phyloP scores from a whole-genome alignment of 2,113 vertebrate genomes.

The Rhinichthys klamathensis region DNA sequence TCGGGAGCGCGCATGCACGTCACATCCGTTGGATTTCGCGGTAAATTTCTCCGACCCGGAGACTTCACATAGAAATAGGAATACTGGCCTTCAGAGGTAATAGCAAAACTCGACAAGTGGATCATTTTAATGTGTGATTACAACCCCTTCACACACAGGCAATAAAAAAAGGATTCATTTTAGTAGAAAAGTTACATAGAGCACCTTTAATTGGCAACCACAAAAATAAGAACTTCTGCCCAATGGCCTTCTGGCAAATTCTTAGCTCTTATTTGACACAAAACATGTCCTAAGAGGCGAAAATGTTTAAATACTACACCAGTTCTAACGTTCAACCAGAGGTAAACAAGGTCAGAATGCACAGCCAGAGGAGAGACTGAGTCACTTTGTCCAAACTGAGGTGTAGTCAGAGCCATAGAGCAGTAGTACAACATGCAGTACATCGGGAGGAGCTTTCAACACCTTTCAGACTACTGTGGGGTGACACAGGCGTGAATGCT shows the following conservation, averaged over 20 bases:
- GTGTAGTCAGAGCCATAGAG: slow-evolving; percentile 39
- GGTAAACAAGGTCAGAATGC: slow-evolving; percentile 6
- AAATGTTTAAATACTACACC: background rate
- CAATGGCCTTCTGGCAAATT: background rate
- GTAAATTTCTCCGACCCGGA: too few relatives aligned
- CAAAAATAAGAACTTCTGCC: background rate
- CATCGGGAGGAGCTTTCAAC: slow-evolving; percentile 59
- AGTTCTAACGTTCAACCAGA: slow-evolving; percentile 8
- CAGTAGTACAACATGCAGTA: slow-evolving; percentile 52
- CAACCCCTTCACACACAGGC: too few relatives aligned
- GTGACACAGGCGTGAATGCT: slow-evolving; percentile 51
- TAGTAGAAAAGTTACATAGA: too few relatives aligned
- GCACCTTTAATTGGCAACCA: background rate
- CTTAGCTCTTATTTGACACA: background rate
- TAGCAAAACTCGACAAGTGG: too few relatives aligned
- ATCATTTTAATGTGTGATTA: too few relatives aligned
- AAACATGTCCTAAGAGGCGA: background rate
- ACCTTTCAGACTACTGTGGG: slow-evolving; percentile 58
- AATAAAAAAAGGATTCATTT: too few relatives aligned
- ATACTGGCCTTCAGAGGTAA: too few relatives aligned
- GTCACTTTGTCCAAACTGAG: slow-evolving; percentile 56
- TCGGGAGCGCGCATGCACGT: too few relatives aligned
- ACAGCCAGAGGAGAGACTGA: slow-evolving; percentile 57
- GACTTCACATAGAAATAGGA: too few relatives aligned
- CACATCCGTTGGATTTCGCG: too few relatives aligned